These are phyloP conservation scores for Rhineura floridana DNA, from an alignment of 2,113 vertebrate genomes.

Conservation along the genomic window DNA sequence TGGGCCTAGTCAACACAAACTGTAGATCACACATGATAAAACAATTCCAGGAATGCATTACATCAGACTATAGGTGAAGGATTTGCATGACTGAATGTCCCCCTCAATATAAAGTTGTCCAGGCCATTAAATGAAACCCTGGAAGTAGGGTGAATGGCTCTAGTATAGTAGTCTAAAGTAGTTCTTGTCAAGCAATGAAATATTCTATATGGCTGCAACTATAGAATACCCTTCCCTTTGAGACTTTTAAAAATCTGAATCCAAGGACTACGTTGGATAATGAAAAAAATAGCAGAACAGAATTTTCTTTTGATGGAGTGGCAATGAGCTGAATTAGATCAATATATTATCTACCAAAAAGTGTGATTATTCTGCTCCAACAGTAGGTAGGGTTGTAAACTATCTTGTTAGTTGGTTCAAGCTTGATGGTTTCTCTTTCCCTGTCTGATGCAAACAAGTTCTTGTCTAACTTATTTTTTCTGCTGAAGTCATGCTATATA, in stretches of 20 bases:
- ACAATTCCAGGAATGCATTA: neutral
- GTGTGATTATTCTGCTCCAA: too few relatives aligned
- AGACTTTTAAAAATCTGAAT: neutral
- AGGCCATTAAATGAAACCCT: neutral
- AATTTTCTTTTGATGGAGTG: neutral
- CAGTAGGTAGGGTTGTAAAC: too few relatives aligned
- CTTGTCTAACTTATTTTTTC: too few relatives aligned
- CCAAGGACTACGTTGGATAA: neutral
- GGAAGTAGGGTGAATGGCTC: neutral
- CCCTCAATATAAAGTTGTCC: neutral
- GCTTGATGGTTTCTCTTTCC: too few relatives aligned
- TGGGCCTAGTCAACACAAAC: neutral
- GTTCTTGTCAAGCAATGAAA: neutral
- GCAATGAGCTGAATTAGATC: too few relatives aligned
- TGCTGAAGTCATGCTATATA: too few relatives aligned
- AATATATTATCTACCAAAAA: too few relatives aligned
- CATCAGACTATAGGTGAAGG: constrained; percentile 15
- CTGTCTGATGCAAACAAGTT: too few relatives aligned
- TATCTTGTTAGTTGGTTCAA: too few relatives aligned
- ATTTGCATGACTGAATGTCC: neutral
- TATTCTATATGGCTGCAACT: neutral
- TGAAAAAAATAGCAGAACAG: neutral
- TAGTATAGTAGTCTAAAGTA: neutral
- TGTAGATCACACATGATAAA: neutral
- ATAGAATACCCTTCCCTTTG: neutral